Percentiles rank a stretch among this genome's conserved stretches.
Conservation (phyloP, 2,797 vertebrate species). For the Oreochromis grahami region DNA sequence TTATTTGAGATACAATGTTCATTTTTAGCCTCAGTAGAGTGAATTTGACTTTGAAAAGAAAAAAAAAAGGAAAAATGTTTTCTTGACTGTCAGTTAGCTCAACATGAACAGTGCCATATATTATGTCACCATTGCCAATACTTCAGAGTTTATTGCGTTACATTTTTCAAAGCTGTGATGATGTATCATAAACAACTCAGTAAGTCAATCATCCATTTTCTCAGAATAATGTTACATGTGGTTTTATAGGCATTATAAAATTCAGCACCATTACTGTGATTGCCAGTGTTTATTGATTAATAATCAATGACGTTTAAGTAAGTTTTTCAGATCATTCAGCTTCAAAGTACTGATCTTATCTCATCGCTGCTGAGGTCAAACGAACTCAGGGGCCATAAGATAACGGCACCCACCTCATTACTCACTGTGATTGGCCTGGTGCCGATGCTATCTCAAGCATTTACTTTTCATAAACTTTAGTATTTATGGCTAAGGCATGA, state of each 20-base stretch:
- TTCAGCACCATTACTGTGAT: constrained; percentile 1
- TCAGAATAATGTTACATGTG: constrained; percentile 34
- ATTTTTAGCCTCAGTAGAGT: constrained; percentile 36
- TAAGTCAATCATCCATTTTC: constrained; percentile 12
- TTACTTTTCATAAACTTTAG: background rate
- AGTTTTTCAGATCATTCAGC: background rate
- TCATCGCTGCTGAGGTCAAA: background rate
- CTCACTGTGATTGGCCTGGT: background rate
- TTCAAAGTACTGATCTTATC: background rate
- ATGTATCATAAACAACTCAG: constrained; percentile 29
- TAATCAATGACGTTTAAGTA: background rate
- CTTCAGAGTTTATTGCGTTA: constrained; percentile 25
- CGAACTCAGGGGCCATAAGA: background rate
- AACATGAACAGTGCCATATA: constrained; percentile 59
- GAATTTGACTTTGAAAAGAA: constrained; percentile 31
- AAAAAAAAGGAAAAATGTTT: constrained; percentile 1
- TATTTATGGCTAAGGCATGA: constrained; percentile 10
- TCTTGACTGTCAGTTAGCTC: constrained; percentile 42
- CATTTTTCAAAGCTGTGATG: constrained; percentile 25
- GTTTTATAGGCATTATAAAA: constrained; percentile 32
- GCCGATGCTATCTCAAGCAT: background rate
- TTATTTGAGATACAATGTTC: constrained; percentile 59
- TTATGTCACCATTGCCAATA: constrained; percentile 41
- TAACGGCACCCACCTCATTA: background rate
- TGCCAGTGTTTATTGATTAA: constrained; percentile 16